Percentiles rank a stretch among this genome's conserved stretches.
Evolutionary conservation across 2,797 vertebrate species (phyloP).

Genomic region (Scyliorhinus canicula): DNA sequence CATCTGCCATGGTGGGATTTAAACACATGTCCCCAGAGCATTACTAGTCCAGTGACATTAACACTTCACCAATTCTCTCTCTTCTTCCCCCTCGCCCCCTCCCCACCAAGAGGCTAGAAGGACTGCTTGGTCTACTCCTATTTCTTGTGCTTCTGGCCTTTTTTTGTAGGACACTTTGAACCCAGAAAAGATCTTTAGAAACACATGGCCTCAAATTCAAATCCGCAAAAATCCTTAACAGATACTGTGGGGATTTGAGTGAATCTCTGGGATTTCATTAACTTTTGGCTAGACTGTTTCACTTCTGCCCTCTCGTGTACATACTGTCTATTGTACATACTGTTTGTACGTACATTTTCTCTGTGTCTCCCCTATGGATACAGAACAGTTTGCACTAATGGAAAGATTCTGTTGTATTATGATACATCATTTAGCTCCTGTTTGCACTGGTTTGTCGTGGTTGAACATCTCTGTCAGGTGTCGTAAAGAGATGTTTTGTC

Average conservation of each 20-base stretch:
- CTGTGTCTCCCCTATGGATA: background rate
- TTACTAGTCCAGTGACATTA: too few species aligned
- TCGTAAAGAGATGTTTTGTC: background rate
- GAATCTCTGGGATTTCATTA: background rate
- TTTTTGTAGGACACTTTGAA: background rate
- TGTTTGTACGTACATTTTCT: background rate
- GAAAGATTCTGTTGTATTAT: background rate
- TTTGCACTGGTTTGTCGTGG: background rate
- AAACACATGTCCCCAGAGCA: too few species aligned
- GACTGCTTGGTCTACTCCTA: background rate
- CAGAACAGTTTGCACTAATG: background rate
- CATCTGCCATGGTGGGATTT: too few species aligned
- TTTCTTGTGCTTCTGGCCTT: background rate
- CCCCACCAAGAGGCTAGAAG: background rate
- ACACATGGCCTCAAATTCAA: background rate
- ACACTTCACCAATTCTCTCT: too few species aligned
- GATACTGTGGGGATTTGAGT: background rate
- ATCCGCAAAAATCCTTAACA: background rate
- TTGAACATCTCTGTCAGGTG: background rate
- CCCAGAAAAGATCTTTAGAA: background rate
- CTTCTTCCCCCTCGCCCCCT: too few species aligned
- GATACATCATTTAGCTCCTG: background rate
- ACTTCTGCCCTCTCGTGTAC: background rate
- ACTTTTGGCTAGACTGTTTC: background rate
- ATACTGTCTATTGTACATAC: background rate